These are phyloP conservation scores for Alethe castanea DNA, from an alignment of 2,113 vertebrate genomes.

Conservation along the genomic window DNA sequence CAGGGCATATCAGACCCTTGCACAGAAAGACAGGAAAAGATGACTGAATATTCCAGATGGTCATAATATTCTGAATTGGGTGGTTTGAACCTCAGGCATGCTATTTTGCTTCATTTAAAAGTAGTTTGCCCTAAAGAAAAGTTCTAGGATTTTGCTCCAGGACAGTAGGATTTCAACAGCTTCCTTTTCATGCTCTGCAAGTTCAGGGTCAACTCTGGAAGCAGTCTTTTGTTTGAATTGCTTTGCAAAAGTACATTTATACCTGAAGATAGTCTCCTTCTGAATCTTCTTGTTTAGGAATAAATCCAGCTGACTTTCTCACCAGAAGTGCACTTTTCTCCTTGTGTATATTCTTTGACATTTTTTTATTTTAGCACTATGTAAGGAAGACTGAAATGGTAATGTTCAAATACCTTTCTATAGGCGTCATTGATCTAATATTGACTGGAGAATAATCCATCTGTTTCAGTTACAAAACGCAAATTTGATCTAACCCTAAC, in stretches of 20 bases:
- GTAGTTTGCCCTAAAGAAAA: neutral
- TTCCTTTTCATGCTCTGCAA: neutral
- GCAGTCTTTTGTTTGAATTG: neutral
- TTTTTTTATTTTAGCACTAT: neutral
- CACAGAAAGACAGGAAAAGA: constrained; percentile 38
- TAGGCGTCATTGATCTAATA: neutral
- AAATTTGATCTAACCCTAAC: neutral
- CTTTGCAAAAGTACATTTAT: neutral
- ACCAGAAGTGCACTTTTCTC: neutral
- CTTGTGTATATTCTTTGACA: neutral
- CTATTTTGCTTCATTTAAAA: constrained; percentile 26
- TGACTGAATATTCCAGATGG: constrained; percentile 35
- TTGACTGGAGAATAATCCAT: neutral
- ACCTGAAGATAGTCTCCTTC: neutral
- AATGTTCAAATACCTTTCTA: neutral
- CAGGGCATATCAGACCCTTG: constrained; percentile 3
- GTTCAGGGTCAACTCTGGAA: neutral
- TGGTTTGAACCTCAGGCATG: neutral
- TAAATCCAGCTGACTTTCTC: neutral
- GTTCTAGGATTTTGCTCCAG: neutral
- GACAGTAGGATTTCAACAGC: neutral
- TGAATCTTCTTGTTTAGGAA: neutral
- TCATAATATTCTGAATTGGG: neutral
- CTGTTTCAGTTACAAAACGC: neutral
- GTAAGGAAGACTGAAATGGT: neutral